phyloP scores from a whole-genome alignment of 2,113 vertebrate species.

The Oriolus oriolus region DNA sequence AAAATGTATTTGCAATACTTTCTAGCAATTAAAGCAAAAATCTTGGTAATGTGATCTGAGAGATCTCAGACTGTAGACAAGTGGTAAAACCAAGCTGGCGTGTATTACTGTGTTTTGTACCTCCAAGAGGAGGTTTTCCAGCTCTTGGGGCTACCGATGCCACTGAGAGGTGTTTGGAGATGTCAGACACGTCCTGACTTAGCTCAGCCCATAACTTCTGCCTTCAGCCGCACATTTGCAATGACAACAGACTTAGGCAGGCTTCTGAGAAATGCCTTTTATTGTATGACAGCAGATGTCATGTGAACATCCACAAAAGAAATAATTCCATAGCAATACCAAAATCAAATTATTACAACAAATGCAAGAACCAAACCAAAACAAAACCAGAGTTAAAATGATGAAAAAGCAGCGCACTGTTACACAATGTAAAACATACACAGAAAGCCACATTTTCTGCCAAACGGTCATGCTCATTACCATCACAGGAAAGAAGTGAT shows the following conservation, averaged over 20 bases:
- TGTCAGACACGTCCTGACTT: neutral
- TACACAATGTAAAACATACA: neutral
- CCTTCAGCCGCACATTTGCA: neutral
- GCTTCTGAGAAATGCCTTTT: constrained; percentile 30
- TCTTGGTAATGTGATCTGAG: neutral
- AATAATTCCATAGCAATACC: neutral
- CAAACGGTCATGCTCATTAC: neutral
- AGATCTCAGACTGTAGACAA: neutral
- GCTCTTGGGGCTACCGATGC: neutral
- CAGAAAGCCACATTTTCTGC: neutral
- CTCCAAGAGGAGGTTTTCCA: neutral
- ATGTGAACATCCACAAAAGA: neutral
- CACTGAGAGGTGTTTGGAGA: neutral
- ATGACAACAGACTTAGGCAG: neutral
- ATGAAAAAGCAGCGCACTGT: neutral
- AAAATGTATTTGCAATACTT: neutral
- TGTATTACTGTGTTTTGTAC: neutral
- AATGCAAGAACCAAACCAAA: neutral
- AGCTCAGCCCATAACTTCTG: neutral
- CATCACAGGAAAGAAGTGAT: neutral
- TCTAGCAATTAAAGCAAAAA: neutral
- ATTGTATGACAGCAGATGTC: neutral
- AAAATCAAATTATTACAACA: neutral
- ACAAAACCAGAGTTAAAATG: neutral
- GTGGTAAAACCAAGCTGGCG: neutral